Evolutionary conservation across 2,888 invertebrate species (phyloP), one percentile per base, ranked within the genome.

Genomic region (Leucoma salicis): DNA sequence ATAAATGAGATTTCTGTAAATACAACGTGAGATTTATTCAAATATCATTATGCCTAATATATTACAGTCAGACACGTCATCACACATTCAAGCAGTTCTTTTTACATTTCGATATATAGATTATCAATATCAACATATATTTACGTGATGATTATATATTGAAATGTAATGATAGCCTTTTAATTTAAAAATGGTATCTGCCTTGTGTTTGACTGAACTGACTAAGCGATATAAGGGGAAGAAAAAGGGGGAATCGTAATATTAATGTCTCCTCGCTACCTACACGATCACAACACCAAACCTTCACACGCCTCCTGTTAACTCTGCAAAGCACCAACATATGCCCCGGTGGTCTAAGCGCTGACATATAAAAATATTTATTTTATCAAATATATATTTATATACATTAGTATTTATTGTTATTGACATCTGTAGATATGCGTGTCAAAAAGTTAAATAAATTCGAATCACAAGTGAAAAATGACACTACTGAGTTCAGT

Each of bases 321-420:
- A 63, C 63, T 66, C 67, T 72, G 74, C 79, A 69, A 83, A 87
- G 87, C 88, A 87, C 87, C 87, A 85, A 79, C 77, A 66, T 71
- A 70, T 67, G 68, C 61, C 49, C 82, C 86, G 87, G 84, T 83
- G 86, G 86, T 76, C 86, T 74, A 72, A 78, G 74, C 69, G 78
- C 70, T 50, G 35, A 45, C 46, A 56, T 66, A 68, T 55, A 70
- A 70, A 70, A 71, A 61, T 61, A 61, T 46, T 54, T 46, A 49
- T 45, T 41, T 47, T 47, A 53, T 56, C 50, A 63, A 60, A 63
- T 56, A 63, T 63, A 61, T 41, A 41, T 42, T 53, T 51, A 45
- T 50, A 52, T 49, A 55, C 25, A 21, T 31, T 15, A 1, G 21
- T 15, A 14, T 33, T n/a, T 35, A 42, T 37, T 34, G 32, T 12